These are phyloP conservation scores for Emberiza fucata DNA, from an alignment of 2,113 vertebrate genomes.

Conservation along the genomic window DNA sequence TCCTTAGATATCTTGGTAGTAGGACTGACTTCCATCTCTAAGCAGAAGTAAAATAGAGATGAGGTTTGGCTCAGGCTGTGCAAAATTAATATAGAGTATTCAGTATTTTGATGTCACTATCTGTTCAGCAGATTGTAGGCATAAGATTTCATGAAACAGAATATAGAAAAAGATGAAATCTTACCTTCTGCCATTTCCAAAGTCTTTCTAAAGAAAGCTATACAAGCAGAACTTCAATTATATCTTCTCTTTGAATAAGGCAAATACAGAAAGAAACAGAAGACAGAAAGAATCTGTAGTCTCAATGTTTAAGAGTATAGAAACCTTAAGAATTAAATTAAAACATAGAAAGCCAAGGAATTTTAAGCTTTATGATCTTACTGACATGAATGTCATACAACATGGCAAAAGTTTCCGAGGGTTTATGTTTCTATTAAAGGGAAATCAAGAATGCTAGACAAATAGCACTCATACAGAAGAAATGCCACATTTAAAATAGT, in stretches of 20 bases:
- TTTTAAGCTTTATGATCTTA: neutral
- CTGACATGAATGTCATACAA: neutral
- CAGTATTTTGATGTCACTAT: neutral
- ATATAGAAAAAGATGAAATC: neutral
- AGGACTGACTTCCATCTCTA: neutral
- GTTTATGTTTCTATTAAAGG: neutral
- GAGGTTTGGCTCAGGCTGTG: neutral
- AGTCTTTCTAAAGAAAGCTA: neutral
- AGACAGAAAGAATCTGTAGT: neutral
- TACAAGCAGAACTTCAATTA: neutral
- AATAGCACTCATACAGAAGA: neutral
- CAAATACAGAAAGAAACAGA: neutral
- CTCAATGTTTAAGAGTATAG: neutral
- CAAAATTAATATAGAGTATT: neutral
- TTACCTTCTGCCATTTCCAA: neutral
- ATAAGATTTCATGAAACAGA: neutral
- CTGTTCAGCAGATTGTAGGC: neutral
- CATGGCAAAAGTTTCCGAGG: neutral
- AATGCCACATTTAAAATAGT: neutral
- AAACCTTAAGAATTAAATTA: neutral
- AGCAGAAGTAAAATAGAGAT: neutral
- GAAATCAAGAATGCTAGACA: neutral
- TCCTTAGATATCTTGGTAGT: neutral
- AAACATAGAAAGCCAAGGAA: neutral
- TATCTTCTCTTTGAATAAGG: neutral